These are phyloP conservation scores for Drosophila ezoana DNA, from an alignment of 2,888 invertebrate species.

Conservation along the genomic window DNA sequence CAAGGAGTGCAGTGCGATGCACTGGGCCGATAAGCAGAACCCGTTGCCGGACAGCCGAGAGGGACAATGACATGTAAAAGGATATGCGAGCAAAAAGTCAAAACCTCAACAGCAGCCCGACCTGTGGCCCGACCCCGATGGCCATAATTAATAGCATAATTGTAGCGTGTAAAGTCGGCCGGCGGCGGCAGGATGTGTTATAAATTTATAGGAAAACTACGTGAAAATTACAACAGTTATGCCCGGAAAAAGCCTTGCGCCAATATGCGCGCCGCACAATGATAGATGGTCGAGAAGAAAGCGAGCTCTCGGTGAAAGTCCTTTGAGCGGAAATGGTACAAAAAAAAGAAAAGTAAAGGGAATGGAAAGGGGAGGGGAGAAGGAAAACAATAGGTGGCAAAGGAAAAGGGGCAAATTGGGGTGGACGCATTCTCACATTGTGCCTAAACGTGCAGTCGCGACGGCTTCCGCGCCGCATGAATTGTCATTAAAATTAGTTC, in stretches of 20 bases:
- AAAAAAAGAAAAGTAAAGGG: not conserved
- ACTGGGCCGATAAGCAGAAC: conserved; percentile 67
- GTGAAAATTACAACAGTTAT: conserved; percentile 58
- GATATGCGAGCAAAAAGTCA: conserved; percentile 50
- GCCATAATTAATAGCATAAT: conserved; percentile 70
- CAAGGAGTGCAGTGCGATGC: conserved; percentile 69
- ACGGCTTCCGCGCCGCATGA: conserved; percentile 62
- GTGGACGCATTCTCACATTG: conserved; percentile 48
- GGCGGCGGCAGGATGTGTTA: conserved; percentile 37
- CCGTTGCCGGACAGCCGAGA: conserved; percentile 34
- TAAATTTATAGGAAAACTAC: conserved; percentile 57
- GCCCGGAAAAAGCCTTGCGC: conserved; percentile 13
- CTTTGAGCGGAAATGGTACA: conserved; percentile 35
- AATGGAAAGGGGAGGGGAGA: not conserved
- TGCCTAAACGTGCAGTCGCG: conserved; percentile 37
- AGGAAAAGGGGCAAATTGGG: conserved; percentile 29
- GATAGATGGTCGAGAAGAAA: conserved; percentile 40
- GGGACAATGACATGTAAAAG: conserved; percentile 31
- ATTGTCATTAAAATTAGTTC: conserved; percentile 81
- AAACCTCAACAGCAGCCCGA: conserved; percentile 40
- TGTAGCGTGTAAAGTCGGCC: conserved; percentile 44
- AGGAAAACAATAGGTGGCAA: conserved; percentile 14
- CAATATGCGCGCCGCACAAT: conserved; percentile 24
- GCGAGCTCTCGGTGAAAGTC: conserved; percentile 16
- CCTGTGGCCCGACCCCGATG: conserved; percentile 28